A percentile compares a stretch with the other conserved stretches of the same genome.
Conservation (phyloP, 2,113 vertebrate genomes). For the Grammomys dolichurus region DNA sequence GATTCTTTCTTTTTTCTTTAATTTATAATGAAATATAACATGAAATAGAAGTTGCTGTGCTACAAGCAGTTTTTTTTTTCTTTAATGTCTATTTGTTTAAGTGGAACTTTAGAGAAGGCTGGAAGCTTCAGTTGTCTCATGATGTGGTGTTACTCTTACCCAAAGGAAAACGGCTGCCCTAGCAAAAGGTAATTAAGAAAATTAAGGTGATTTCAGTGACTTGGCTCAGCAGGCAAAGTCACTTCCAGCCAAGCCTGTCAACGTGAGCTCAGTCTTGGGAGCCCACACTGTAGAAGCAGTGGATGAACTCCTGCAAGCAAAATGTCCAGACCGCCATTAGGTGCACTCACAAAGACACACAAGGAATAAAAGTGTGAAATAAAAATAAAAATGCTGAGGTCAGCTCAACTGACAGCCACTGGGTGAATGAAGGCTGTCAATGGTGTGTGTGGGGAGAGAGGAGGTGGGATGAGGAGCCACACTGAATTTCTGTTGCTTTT, state of each 20-base stretch:
- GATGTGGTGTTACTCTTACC: accelerated
- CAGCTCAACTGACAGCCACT: neutral
- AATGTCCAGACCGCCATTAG: neutral
- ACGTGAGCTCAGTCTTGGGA: too few species aligned
- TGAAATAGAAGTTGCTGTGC: neutral
- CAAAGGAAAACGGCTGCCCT: neutral
- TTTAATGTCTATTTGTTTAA: neutral
- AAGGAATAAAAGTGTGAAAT: neutral
- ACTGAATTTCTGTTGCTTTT: neutral
- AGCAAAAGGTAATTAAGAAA: neutral
- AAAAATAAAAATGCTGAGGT: neutral
- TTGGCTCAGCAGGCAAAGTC: too few species aligned
- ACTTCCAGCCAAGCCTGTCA: neutral
- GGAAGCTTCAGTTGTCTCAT: neutral
- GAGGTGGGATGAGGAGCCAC: neutral
- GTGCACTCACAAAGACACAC: neutral
- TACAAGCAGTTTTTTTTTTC: neutral
- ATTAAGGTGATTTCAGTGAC: neutral
- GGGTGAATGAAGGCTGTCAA: neutral
- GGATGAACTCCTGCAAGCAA: too few species aligned
- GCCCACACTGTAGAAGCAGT: too few species aligned
- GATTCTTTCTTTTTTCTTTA: neutral
- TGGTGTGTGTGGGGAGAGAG: accelerated
- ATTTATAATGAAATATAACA: neutral
- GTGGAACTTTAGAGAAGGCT: neutral